Evolutionary conservation across 2,797 vertebrate species (phyloP).

Genomic region (Chromobotia macracanthus): DNA sequence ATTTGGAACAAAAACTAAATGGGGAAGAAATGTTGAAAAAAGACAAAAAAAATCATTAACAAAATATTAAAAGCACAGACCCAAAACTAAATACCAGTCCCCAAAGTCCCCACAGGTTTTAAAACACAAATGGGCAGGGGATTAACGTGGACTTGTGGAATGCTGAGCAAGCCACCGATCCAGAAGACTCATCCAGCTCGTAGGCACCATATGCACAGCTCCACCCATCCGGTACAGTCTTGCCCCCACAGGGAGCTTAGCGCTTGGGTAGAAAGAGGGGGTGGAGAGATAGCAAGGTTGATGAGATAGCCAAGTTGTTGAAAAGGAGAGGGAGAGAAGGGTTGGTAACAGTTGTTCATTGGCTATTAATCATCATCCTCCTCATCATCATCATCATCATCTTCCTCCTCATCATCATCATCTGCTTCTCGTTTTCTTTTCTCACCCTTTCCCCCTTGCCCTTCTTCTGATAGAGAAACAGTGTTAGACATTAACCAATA

Average conservation of each 20-base stretch:
- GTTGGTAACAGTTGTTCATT: slow-evolving; percentile 74
- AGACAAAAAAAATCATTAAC: slow-evolving; percentile 78
- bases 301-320: slow-evolving; percentile 69
- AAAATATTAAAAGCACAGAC: slow-evolving; percentile 88
- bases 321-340: slow-evolving; percentile 69
- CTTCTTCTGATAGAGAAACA: slow-evolving; percentile 69
- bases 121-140: slow-evolving; percentile 76
- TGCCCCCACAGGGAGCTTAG: slow-evolving; percentile 81
- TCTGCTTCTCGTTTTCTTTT: slow-evolving; percentile 92
- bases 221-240: slow-evolving; percentile 86
- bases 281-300: slow-evolving; percentile 66
- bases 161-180: slow-evolving; percentile 86
- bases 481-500: neutral
- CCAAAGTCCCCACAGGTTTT: slow-evolving; percentile 82
- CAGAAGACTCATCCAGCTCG: slow-evolving; percentile 77
- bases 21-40: slow-evolving; percentile 62
- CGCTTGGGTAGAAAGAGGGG: slow-evolving; percentile 73
- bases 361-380: slow-evolving; percentile 79
- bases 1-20: slow-evolving; percentile 58
- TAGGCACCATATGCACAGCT: slow-evolving; percentile 74
- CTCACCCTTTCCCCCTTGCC: slow-evolving; percentile 83
- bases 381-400: slow-evolving; percentile 85
- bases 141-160: slow-evolving; percentile 84
- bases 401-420: slow-evolving; percentile 87
- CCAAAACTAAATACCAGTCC: slow-evolving; percentile 85